These are phyloP conservation scores for Alexandromys fortis DNA, from an alignment of 2,113 vertebrate species.

Conservation along the genomic window DNA sequence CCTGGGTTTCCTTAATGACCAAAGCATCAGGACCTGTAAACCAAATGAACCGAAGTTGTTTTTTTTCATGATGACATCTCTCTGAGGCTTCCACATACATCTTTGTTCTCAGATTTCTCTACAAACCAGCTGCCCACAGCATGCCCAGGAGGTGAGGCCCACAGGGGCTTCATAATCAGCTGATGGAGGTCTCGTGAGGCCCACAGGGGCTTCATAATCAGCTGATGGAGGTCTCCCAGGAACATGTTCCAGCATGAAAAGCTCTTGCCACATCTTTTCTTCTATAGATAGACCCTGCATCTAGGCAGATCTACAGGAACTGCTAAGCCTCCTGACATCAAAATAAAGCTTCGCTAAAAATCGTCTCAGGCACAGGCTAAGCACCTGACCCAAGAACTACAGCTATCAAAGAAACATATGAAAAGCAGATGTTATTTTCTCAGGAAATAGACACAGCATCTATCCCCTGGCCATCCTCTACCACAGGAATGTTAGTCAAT, in stretches of 20 bases:
- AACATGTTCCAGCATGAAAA: background rate
- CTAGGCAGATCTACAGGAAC: constrained; percentile 66
- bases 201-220: background rate
- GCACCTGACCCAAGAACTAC: constrained; percentile 64
- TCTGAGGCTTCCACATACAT: background rate
- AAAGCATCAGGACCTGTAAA: background rate
- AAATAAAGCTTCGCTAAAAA: constrained; percentile 57
- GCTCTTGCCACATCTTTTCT: background rate
- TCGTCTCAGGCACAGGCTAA: constrained; percentile 45
- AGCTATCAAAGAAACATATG: constrained; percentile 49
- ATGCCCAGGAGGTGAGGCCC: background rate
- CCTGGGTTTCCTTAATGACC: background rate
- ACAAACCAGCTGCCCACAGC: constrained; percentile 41
- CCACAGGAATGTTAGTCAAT: constrained; percentile 58
- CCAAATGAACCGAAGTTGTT: background rate
- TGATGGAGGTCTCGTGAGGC: background rate
- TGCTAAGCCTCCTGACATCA: constrained; percentile 72
- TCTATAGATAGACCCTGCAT: constrained; percentile 61
- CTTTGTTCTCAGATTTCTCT: constrained; percentile 50
- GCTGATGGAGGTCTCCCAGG: background rate
- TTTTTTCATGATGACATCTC: fast-evolving
- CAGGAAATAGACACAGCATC: constrained; percentile 67
- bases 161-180: background rate
- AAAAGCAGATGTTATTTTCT: constrained; percentile 71
- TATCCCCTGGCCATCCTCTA: constrained; percentile 55